These are phyloP conservation scores for Aquatica leii DNA, from an alignment of 2,888 invertebrate genomes.

Conservation along the genomic window DNA sequence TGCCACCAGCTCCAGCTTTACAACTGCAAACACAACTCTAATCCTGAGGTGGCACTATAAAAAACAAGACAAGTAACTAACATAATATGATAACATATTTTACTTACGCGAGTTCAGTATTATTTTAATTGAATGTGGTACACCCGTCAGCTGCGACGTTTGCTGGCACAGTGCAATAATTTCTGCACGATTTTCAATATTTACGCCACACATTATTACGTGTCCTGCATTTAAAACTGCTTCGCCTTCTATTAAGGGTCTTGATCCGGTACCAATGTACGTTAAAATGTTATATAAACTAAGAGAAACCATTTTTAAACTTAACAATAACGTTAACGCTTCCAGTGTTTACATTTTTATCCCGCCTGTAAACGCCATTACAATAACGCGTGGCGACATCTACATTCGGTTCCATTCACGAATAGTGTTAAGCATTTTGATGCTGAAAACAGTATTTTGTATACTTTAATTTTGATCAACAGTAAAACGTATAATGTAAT, in stretches of 20 bases:
- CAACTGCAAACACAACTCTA: not conserved
- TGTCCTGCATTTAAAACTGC: not conserved
- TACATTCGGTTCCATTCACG: too few species aligned
- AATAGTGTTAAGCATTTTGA: too few species aligned
- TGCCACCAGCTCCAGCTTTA: not conserved
- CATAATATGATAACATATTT: not conserved
- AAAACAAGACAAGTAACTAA: conserved; percentile 3
- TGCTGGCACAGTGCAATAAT: conserved; percentile 1
- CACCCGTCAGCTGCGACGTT: conserved; percentile 1
- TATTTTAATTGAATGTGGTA: conserved; percentile 1
- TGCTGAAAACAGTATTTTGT: too few species aligned
- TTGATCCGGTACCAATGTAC: conserved; percentile 1
- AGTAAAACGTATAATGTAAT: too few species aligned
- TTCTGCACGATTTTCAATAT: not conserved
- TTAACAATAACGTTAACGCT: too few species aligned
- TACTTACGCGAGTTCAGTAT: conserved; percentile 2
- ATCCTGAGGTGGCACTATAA: not conserved
- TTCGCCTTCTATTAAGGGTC: conserved; percentile 4
- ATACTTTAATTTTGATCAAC: too few species aligned
- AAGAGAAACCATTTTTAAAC: too few species aligned
- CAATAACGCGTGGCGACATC: too few species aligned
- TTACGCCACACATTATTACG: not conserved
- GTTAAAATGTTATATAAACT: too few species aligned
- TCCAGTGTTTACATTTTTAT: too few species aligned
- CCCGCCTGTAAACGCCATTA: too few species aligned